Conservation (phyloP, 2,888 invertebrate genomes). For the Liodrosophila aerea region DNA sequence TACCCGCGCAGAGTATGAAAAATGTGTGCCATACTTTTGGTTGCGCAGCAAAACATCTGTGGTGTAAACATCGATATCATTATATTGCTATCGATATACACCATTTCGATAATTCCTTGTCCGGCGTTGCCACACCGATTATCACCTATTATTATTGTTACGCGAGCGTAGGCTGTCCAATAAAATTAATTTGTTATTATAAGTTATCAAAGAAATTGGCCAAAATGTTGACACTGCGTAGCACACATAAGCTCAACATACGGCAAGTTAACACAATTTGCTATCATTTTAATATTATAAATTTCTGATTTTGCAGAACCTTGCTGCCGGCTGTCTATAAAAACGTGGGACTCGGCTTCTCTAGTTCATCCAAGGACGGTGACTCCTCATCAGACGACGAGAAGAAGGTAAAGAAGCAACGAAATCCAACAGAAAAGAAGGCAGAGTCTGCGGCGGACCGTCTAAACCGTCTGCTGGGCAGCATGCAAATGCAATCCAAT, state of each 20-base stretch:
- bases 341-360: conserved; percentile 62
- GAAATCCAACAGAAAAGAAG: conserved; percentile 28
- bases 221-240: conserved; percentile 50
- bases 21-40: too few relatives aligned
- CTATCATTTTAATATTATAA: too few relatives aligned
- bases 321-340: conserved; percentile 58
- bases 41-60: too few relatives aligned
- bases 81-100: conserved; percentile 18
- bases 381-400: conserved; percentile 76
- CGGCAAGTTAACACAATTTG: conserved; percentile 27
- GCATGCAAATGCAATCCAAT: conserved; percentile 80
- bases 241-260: conserved; percentile 38
- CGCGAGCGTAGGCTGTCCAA: conserved; percentile 50
- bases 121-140: conserved; percentile 22
- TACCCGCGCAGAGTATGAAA: too few relatives aligned
- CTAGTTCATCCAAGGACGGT: conserved; percentile 60
- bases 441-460: conserved; percentile 78
- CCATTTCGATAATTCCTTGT: too few relatives aligned
- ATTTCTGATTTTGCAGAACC: conserved; percentile 22
- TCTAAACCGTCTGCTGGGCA: conserved; percentile 79
- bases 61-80: too few relatives aligned
- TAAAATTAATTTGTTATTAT: conserved; percentile 17
- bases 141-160: conserved; percentile 52
- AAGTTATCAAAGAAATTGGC: conserved; percentile 46
- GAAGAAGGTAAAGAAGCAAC: conserved; percentile 54